These are phyloP conservation scores for Acanthurus tractus DNA, from an alignment of 2,797 vertebrate genomes.

Conservation along the genomic window DNA sequence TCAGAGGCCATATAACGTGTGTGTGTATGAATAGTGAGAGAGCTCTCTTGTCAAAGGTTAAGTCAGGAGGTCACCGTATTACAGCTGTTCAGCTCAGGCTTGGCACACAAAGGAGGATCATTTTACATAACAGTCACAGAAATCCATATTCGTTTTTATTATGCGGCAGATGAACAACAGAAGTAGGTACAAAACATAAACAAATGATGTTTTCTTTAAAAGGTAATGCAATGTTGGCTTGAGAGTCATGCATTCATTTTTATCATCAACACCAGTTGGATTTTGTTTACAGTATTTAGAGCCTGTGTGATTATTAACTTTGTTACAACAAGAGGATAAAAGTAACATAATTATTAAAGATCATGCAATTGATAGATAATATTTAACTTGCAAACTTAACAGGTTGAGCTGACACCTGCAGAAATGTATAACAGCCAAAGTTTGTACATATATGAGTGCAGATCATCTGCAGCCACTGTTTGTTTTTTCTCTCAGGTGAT, in stretches of 20 bases:
- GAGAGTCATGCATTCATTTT: too few species aligned
- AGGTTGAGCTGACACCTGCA: not conserved
- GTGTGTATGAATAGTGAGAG: not conserved
- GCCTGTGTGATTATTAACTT: not conserved
- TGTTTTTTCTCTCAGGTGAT: conserved; percentile 86
- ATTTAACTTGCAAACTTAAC: not conserved
- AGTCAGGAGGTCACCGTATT: conserved; percentile 37
- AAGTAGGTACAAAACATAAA: not conserved
- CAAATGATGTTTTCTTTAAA: not conserved
- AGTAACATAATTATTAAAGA: not conserved
- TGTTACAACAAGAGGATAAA: not conserved
- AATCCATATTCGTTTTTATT: conserved; percentile 48
- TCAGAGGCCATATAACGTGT: conserved; percentile 6
- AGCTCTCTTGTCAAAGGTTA: conserved; percentile 9
- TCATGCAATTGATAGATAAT: not conserved
- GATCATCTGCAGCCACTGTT: conserved; percentile 2
- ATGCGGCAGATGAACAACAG: conserved; percentile 14
- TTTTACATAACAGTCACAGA: conserved; percentile 55
- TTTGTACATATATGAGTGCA: not conserved
- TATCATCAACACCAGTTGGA: not conserved
- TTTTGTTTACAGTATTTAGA: not conserved
- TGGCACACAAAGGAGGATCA: conserved; percentile 32
- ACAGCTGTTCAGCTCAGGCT: conserved; percentile 33
- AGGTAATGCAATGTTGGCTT: not conserved
- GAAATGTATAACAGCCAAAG: not conserved